phyloP scores from a whole-genome alignment of 2,113 vertebrate species.

The Callopanchax toddi region DNA sequence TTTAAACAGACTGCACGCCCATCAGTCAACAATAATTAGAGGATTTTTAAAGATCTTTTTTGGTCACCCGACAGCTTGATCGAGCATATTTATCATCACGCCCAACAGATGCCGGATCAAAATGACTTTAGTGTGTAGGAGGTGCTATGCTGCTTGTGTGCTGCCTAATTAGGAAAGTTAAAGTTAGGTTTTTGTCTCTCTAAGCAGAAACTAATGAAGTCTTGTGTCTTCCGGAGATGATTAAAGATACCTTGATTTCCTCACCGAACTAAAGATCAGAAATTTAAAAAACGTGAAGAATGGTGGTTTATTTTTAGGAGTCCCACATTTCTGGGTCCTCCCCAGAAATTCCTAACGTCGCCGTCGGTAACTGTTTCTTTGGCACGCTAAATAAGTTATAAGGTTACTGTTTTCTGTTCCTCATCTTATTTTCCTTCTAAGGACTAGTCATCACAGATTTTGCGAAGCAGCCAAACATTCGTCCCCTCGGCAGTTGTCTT shows the following conservation, averaged over 20 bases:
- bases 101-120: constrained; percentile 26
- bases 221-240: constrained; percentile 33
- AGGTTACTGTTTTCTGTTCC: constrained; percentile 11
- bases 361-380: constrained; percentile 15
- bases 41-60: constrained; percentile 28
- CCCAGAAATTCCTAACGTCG: constrained; percentile 16
- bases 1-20: constrained; percentile 20
- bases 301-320: constrained; percentile 27
- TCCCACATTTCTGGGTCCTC: constrained; percentile 3
- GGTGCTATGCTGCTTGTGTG: constrained; percentile 4
- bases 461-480: constrained; percentile 9
- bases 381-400: constrained; percentile 15
- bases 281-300: neutral
- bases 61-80: constrained; percentile 56
- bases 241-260: constrained; percentile 39
- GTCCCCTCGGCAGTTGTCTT: constrained; percentile 39
- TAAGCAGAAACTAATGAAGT: constrained; percentile 44
- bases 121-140: constrained; percentile 31
- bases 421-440: constrained; percentile 34
- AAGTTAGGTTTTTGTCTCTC: constrained; percentile 40
- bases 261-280: constrained; percentile 18
- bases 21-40: constrained; percentile 55
- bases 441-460: constrained; percentile 30
- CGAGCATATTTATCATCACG: constrained; percentile 52
- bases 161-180: constrained; percentile 55